These are phyloP conservation scores for Tiliacea aurago DNA, from an alignment of 2,888 invertebrate species.

Conservation along the genomic window DNA sequence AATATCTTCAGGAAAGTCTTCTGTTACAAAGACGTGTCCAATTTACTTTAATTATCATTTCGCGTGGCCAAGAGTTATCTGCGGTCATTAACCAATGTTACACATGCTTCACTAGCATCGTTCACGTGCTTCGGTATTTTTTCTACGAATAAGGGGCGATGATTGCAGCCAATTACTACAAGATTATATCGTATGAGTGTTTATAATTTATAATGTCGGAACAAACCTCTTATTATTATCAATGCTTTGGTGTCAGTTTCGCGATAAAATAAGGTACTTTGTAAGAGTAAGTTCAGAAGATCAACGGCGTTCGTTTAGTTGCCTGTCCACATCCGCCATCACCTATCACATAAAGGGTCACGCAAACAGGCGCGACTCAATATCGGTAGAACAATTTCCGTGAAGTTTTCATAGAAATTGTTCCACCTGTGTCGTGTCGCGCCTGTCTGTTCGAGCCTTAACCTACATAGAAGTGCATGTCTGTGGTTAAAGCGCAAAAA, in stretches of 20 bases:
- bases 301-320: neutral
- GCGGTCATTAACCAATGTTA: constrained; percentile 27
- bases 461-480: neutral
- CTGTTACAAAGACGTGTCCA: constrained; percentile 27
- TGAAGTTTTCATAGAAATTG: too few relatives aligned
- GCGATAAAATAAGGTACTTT: neutral
- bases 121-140: constrained; percentile 57
- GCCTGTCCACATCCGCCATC: neutral
- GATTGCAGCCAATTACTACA: constrained; percentile 58
- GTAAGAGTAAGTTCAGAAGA: neutral
- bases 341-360: neutral
- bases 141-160: constrained; percentile 39
- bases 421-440: too few relatives aligned
- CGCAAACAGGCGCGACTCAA: too few relatives aligned
- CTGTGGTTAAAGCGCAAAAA: constrained; percentile 3
- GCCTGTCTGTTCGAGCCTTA: too few relatives aligned
- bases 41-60: constrained; percentile 50
- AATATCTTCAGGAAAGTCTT: constrained; percentile 26
- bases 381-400: too few relatives aligned
- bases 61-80: constrained; percentile 27
- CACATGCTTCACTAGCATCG: constrained; percentile 48
- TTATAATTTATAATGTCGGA: constrained; percentile 8
- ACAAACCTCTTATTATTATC: constrained; percentile 9
- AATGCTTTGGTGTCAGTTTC: constrained; percentile 13
- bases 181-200: constrained; percentile 23